Percentiles rank a stretch among this genome's conserved stretches.
phyloP scores from a whole-genome alignment of 1,140 invertebrate genomes.

The Bombus terrestris region DNA sequence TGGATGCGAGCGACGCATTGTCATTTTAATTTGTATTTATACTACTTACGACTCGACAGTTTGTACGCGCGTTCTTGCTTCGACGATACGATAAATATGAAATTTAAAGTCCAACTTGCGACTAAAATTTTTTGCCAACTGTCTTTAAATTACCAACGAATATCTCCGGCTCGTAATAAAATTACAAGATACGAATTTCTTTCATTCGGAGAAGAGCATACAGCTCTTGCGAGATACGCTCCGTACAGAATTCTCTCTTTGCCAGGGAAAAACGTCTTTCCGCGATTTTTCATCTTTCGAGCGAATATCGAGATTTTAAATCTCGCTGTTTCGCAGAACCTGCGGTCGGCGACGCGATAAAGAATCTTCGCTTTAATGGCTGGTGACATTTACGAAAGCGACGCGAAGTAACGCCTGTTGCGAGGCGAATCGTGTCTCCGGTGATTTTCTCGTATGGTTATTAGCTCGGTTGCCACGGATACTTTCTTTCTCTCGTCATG shows the following conservation, averaged over 20 bases:
- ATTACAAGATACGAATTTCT: too few species aligned
- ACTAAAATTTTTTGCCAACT: too few species aligned
- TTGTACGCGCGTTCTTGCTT: background rate
- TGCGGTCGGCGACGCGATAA: conserved; percentile 15
- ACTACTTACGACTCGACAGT: background rate
- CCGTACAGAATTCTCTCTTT: background rate
- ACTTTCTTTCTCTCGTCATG: conserved; percentile 37
- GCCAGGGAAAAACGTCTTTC: background rate
- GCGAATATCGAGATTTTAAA: conserved; percentile 5
- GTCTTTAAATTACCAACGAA: too few species aligned
- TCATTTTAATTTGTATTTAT: background rate
- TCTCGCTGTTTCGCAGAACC: background rate
- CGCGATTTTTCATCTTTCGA: conserved; percentile 8
- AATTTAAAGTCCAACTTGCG: background rate
- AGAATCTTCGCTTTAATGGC: conserved; percentile 42
- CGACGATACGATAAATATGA: background rate
- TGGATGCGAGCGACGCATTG: background rate
- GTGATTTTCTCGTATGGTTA: conserved; percentile 40
- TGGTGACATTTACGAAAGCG: conserved; percentile 47
- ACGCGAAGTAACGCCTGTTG: conserved; percentile 22
- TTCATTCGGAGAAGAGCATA: background rate
- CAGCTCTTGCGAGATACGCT: too few species aligned
- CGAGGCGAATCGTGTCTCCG: conserved; percentile 29
- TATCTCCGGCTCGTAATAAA: too few species aligned
- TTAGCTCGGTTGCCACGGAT: conserved; percentile 34